Conservation (phyloP, 2,888 invertebrate genomes). For the Eledone cirrhosa region DNA sequence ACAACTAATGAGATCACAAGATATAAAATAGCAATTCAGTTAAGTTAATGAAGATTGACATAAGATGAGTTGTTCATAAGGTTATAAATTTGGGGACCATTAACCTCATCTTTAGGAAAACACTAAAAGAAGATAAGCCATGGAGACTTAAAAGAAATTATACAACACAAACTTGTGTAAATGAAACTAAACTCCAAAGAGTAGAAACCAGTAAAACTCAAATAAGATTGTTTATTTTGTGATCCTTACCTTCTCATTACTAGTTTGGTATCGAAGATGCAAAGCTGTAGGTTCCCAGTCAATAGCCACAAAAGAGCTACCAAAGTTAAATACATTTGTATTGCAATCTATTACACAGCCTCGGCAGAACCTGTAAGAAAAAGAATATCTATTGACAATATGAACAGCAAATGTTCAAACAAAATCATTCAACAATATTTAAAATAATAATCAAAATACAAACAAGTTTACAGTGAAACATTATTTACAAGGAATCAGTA, state of each 20-base stretch:
- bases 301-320: slow-evolving; percentile 76
- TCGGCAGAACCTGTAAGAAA: slow-evolving; percentile 75
- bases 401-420: neutral
- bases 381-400: neutral
- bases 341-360: slow-evolving; percentile 83
- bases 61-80: no score
- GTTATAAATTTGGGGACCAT: no score
- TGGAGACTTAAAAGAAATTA: no score
- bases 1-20: no score
- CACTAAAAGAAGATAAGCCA: no score
- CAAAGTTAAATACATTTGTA: slow-evolving; percentile 64
- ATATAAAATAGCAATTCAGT: no score
- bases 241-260: slow-evolving; percentile 74
- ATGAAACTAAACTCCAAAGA: neutral
- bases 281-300: slow-evolving; percentile 96
- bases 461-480: neutral
- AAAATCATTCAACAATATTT: no score
- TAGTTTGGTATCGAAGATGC: slow-evolving; percentile 86
- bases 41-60: no score
- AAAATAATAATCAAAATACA: neutral
- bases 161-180: no score
- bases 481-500: no score
- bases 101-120: no score
- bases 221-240: neutral
- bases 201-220: neutral